Evolutionary conservation across 2,113 vertebrate species (phyloP), one percentile per base, ranked within the genome.

Genomic region (Hippoglossus stenolepis): DNA sequence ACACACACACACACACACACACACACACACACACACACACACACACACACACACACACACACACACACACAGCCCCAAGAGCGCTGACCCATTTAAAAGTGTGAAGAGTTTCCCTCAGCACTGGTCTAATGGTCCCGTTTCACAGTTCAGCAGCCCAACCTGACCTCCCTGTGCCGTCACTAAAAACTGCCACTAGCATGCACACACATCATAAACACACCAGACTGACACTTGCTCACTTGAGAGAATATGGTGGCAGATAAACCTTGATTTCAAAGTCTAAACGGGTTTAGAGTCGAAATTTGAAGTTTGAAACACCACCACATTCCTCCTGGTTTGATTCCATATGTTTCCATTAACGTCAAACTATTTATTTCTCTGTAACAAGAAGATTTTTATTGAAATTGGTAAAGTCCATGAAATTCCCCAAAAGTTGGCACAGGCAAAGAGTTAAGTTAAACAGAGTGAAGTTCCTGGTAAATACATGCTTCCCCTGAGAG

Each of bases 41-140:
- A 54, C 64, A 23, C 60, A 56, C 26, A 26, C 66, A 70, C 60
- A 53, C 65, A 59, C 56, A 60, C 54, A 60, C 26, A 24, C 64
- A 66, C 63, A 57, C 28, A 28, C 60, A 59, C 61, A 54, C 2
- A 10, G 15, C 58, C 65, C 65, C 17, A n/a, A 18, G 65, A 80
- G 63, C 74, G 58, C 40, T 71, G 70, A 77, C 70, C 86, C 73
- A 79, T 72, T 78, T 80, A 79, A 73, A 24, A 59, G 63, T 47
- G 70, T 68, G 18, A 60, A 86, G 72, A 38, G 75, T 65, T 87
- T 58, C 74, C 45, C 26, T 58, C 76, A 73, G 35, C 67, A 11
- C 61, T 59, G 73, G 71, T 70, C 70, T 65, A 87, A 75, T 38
- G 40, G 71, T 70, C 61, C 40, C 70, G 15, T 85, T 75, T 83